Evolutionary conservation across 2,888 invertebrate genomes (phyloP).

Genomic region (Rotaria sp.): DNA sequence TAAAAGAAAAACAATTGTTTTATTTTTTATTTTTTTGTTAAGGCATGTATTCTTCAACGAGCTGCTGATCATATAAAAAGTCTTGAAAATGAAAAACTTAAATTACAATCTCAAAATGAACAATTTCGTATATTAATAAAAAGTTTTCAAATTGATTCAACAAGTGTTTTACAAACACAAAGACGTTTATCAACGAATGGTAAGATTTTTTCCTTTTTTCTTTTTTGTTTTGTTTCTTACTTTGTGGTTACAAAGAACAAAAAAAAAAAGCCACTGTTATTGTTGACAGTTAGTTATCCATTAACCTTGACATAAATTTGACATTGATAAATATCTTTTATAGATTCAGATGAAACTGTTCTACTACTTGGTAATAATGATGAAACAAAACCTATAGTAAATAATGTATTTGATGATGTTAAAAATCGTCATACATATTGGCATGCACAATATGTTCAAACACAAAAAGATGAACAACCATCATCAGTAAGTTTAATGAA

Average conservation of each 20-base stretch:
- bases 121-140: constrained; percentile 24
- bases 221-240: neutral
- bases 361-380: neutral
- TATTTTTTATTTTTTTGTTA: constrained; percentile 53
- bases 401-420: constrained; percentile 18
- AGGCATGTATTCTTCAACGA: constrained; percentile 98
- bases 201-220: neutral
- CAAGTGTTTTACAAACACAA: constrained; percentile 28
- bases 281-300: constrained; percentile 1
- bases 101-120: constrained; percentile 30
- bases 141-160: constrained; percentile 26
- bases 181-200: neutral
- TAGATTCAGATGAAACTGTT: constrained; percentile 11
- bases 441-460: constrained; percentile 29
- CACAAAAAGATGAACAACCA: constrained; percentile 9
- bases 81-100: constrained; percentile 43
- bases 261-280: neutral
- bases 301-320: neutral
- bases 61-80: constrained; percentile 89
- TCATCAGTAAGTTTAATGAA: neutral
- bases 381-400: neutral
- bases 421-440: constrained; percentile 16
- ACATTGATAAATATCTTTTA: neutral
- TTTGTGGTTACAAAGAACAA: neutral
- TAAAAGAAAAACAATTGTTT: neutral